Evolutionary conservation across 2,113 vertebrate genomes (phyloP).

Genomic region (Brachyhypopomus occidentalis): DNA sequence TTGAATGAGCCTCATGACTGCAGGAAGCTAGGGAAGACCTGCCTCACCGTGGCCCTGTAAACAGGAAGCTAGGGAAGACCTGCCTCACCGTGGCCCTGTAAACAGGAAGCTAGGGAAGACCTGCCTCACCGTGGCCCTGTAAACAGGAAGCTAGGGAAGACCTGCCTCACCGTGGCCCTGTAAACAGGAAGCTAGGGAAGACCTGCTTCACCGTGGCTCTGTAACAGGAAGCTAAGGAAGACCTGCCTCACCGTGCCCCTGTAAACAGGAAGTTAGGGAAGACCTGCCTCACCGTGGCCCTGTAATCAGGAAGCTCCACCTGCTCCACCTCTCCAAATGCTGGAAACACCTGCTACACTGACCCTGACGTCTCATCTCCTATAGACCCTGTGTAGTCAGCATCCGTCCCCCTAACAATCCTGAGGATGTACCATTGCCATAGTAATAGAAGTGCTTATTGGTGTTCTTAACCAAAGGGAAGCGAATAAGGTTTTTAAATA

Average conservation of each 20-base stretch:
- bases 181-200: too few species aligned
- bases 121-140: too few species aligned
- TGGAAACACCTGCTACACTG: constrained; percentile 24
- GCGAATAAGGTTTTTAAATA: too few species aligned
- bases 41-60: too few species aligned
- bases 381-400: background rate
- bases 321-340: background rate
- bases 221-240: constrained; percentile 15
- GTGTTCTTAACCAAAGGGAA: too few species aligned
- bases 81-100: too few species aligned
- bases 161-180: too few species aligned
- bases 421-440: background rate
- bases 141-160: too few species aligned
- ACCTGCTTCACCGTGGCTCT: background rate
- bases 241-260: background rate
- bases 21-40: background rate
- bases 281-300: background rate
- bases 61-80: too few species aligned
- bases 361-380: constrained; percentile 17
- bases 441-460: background rate
- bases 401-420: too few species aligned
- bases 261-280: background rate
- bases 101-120: background rate
- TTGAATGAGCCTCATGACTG: constrained; percentile 25
- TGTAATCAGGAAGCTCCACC: constrained; percentile 36